Percentiles rank a stretch among this genome's conserved stretches.
phyloP scores from a whole-genome alignment of 2,113 vertebrate species.

The Leptobrachium leishanense region DNA sequence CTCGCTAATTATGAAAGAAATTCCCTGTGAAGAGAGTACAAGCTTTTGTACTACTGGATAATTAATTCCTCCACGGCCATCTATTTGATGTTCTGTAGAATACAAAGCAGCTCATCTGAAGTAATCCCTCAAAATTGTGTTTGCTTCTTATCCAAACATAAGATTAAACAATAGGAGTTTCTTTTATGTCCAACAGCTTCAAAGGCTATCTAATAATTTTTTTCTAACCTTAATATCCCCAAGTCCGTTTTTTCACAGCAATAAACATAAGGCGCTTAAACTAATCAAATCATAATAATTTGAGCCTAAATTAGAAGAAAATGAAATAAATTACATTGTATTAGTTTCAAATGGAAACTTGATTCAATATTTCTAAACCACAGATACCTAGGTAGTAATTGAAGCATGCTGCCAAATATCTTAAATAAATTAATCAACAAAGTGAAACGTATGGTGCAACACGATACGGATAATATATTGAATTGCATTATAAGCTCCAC shows the following conservation, averaged over 20 bases:
- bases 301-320: background rate
- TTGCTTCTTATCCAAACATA: conserved; percentile 47
- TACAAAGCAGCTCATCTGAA: conserved; percentile 47
- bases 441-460: background rate
- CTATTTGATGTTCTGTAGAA: conserved; percentile 49
- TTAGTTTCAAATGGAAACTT: background rate
- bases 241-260: conserved; percentile 29
- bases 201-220: conserved; percentile 29
- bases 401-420: background rate
- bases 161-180: conserved; percentile 47
- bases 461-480: background rate
- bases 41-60: conserved; percentile 46
- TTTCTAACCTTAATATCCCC: conserved; percentile 25
- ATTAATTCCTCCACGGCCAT: conserved; percentile 48
- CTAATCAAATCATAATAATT: conserved; percentile 17
- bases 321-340: background rate
- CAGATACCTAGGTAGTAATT: background rate
- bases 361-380: background rate
- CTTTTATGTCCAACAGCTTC: conserved; percentile 36
- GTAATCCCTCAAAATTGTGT: conserved; percentile 48
- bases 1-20: conserved; percentile 47
- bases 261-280: conserved; percentile 34
- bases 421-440: background rate
- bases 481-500: no score
- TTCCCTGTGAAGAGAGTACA: conserved; percentile 46